Evolutionary conservation across 1,140 invertebrate genomes (phyloP).

Genomic region (Camponotus pennsylvanicus): DNA sequence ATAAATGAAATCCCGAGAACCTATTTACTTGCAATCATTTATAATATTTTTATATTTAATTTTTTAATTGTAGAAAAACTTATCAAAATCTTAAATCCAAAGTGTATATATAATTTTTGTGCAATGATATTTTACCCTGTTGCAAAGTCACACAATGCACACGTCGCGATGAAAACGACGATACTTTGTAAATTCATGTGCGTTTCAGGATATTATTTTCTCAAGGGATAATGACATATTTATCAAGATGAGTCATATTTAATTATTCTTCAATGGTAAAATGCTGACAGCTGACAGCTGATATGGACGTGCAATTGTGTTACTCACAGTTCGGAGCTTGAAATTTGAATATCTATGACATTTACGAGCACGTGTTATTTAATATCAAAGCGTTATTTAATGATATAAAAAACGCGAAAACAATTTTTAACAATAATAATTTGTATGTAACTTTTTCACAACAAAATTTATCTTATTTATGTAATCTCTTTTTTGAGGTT

Average conservation of each 20-base stretch:
- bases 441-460: too few relatives aligned
- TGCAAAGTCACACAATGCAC: neutral
- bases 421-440: neutral
- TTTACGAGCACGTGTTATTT: neutral
- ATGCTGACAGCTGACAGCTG: too few relatives aligned
- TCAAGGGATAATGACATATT: neutral
- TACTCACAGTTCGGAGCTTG: neutral
- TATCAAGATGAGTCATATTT: neutral
- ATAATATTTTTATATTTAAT: neutral
- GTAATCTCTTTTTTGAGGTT: neutral
- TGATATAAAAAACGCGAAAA: neutral
- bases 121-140: neutral
- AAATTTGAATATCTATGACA: neutral
- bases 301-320: neutral
- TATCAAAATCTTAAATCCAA: neutral
- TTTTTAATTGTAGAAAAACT: neutral
- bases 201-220: neutral
- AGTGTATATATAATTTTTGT: neutral
- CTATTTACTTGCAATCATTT: neutral
- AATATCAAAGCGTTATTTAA: neutral
- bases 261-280: neutral
- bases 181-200: conserved; percentile 28
- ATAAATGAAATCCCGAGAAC: neutral
- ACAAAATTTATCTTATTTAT: too few relatives aligned
- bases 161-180: neutral